Evolutionary conservation across 2,888 invertebrate species (phyloP).

Genomic region (Phyto melanocephala): DNA sequence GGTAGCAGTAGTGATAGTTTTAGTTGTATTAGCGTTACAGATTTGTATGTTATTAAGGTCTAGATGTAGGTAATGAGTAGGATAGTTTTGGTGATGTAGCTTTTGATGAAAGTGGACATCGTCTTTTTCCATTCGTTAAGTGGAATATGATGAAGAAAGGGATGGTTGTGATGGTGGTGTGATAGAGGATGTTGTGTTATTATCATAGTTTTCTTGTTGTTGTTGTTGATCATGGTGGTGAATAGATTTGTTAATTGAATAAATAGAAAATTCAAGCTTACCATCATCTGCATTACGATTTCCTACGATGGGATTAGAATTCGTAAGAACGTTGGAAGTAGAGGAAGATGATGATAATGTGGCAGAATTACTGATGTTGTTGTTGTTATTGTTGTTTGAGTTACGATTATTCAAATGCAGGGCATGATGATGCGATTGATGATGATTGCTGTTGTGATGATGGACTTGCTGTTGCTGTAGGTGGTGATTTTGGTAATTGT

Average conservation of each 20-base stretch:
- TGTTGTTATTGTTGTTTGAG: slow-evolving; percentile 22
- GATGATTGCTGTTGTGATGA: slow-evolving; percentile 45
- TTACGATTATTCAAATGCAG: slow-evolving; percentile 53
- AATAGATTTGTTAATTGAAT: slow-evolving; percentile 48
- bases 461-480: slow-evolving; percentile 51
- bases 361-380: slow-evolving; percentile 51
- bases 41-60: slow-evolving; percentile 4
- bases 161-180: slow-evolving; percentile 33
- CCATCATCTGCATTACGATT: slow-evolving; percentile 70
- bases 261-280: slow-evolving; percentile 68
- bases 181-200: slow-evolving; percentile 40
- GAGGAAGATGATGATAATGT: slow-evolving; percentile 57
- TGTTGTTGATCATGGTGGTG: slow-evolving; percentile 44
- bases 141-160: slow-evolving; percentile 47
- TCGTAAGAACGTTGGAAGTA: slow-evolving; percentile 58
- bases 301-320: slow-evolving; percentile 65
- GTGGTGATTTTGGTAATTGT: slow-evolving; percentile 31
- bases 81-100: not conserved
- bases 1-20: slow-evolving; percentile 4
- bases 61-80: slow-evolving; percentile 13
- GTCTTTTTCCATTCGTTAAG: slow-evolving; percentile 32
- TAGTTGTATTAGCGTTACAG: slow-evolving; percentile 15
- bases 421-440: slow-evolving; percentile 18
- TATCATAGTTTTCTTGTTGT: slow-evolving; percentile 28
- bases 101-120: not conserved